Base-by-base conservation (phyloP, 2,888 invertebrate genomes). In the Drosophila macrothrix region DNA sequence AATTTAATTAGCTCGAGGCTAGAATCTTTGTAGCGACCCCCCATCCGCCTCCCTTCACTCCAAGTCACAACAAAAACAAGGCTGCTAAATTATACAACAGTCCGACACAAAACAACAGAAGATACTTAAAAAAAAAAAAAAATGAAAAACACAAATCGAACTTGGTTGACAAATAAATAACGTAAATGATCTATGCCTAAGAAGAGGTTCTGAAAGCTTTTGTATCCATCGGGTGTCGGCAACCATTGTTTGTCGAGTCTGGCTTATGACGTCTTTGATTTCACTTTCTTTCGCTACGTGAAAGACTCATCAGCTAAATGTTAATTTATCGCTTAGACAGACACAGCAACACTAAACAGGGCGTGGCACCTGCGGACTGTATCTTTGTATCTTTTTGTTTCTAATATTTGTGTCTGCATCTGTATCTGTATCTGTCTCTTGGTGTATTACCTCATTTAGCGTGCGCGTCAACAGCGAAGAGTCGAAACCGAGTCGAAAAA, bases 1-100 rank as follows among this genome's bases (percentile, higher is more conserved):
- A 88, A 90, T 90, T 90, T 90, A 90, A 90, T 90, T 90, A 90
- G 88, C 88, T 90, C 88, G 86, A 76, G 88, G 88, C 90, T 82
- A 90, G 90, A 89, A 83, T 82, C 76, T 78, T 78, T 41, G 59
- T 31, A 37, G 63, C 56, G 66, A 63, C 25, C n/a, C 39, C 28
- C 67, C 46, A 7, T 31, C 22, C 46, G 6, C 22, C 62, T 5
- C 43, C 31, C 22, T 39, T 9, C 16, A 55, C 16, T 50, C 41
- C 29, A 37, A 49, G 22, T 19, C 16, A 63, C 55, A 66, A 41
- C 52, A 63, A 61, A 28, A 62, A 49, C 55, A 65, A 73, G 43
- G 50, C 62, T 76, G 73, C 78, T 83, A 85, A 82, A 83, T 83
- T 85, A 84, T 84, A 83, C 83, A 84, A 74, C 66, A 68, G 53